Percentiles rank a stretch among this genome's conserved stretches.
These are phyloP conservation scores for Rhizoglyphus robini DNA, from an alignment of 1,140 invertebrate species.

Conservation along the genomic window DNA sequence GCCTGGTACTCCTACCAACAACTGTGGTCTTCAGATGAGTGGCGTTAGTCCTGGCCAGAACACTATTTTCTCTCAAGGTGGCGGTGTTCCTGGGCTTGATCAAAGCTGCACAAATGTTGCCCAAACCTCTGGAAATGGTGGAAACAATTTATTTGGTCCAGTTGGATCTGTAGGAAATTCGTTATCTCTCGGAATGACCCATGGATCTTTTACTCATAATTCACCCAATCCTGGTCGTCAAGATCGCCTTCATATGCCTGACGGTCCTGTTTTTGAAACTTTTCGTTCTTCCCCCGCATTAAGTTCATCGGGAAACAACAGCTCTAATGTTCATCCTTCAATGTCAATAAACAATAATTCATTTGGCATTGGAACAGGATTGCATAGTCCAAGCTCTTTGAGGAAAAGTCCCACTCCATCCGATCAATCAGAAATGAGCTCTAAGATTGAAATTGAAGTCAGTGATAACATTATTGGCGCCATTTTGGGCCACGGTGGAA, in stretches of 20 bases:
- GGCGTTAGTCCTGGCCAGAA: constrained; percentile 29
- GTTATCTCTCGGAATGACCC: constrained; percentile 31
- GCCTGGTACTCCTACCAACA: constrained; percentile 25
- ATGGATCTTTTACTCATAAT: constrained; percentile 30
- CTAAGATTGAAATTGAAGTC: constrained; percentile 72
- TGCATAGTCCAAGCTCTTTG: constrained; percentile 33
- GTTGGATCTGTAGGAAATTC: constrained; percentile 18
- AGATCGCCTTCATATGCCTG: constrained; percentile 25
- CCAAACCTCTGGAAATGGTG: constrained; percentile 1
- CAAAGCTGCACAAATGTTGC: constrained; percentile 18
- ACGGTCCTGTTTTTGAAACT: constrained; percentile 27
- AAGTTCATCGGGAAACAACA: constrained; percentile 30
- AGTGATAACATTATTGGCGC: constrained; percentile 83
- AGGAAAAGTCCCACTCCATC: constrained; percentile 66
- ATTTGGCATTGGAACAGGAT: constrained; percentile 55
- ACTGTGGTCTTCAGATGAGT: constrained; percentile 26
- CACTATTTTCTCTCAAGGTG: constrained; percentile 14
- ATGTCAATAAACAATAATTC: constrained; percentile 58
- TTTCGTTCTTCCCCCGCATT: constrained; percentile 33
- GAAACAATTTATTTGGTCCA: constrained; percentile 22
- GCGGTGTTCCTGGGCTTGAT: constrained; percentile 20
- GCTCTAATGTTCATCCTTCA: constrained; percentile 34
- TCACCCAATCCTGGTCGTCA: constrained; percentile 24
- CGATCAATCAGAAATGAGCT: constrained; percentile 41
- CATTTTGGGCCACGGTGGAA: constrained; percentile 86